phyloP scores from a whole-genome alignment of 2,888 invertebrate genomes.

The Philereme transversata region DNA sequence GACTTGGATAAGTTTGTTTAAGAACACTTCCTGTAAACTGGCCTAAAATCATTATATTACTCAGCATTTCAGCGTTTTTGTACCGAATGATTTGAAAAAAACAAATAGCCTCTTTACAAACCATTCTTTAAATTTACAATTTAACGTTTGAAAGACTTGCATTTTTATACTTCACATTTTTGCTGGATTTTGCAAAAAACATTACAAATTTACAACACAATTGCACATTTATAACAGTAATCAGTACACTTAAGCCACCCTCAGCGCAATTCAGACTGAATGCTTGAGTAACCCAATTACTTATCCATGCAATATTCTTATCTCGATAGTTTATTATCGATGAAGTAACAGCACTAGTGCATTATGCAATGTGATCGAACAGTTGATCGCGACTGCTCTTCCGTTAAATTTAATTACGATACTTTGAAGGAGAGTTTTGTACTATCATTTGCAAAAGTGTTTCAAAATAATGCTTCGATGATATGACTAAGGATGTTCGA shows the following conservation, averaged over 20 bases:
- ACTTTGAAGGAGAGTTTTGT: conserved; percentile 40
- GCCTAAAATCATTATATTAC: too few species aligned
- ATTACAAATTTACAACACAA: conserved; percentile 4
- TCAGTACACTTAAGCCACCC: conserved; percentile 2
- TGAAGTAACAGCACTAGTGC: conserved; percentile 63
- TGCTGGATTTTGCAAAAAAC: not conserved
- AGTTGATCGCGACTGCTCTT: conserved; percentile 66
- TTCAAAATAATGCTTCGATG: too few species aligned
- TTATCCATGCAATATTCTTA: conserved; percentile 50
- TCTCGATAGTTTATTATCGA: conserved; percentile 60
- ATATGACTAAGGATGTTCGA: too few species aligned
- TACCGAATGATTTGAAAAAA: too few species aligned
- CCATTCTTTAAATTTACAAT: too few species aligned
- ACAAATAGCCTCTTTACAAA: too few species aligned
- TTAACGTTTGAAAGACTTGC: too few species aligned
- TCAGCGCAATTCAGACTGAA: conserved; percentile 14
- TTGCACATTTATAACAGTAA: not conserved
- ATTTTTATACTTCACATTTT: too few species aligned
- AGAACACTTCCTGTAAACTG: too few species aligned
- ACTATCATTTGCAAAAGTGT: conserved; percentile 41
- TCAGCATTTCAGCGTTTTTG: too few species aligned
- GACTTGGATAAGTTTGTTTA: too few species aligned
- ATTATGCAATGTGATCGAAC: conserved; percentile 54
- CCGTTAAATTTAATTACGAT: conserved; percentile 73
- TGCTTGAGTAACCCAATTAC: conserved; percentile 58